phyloP scores from a whole-genome alignment of 2,888 invertebrate species.

The Nasonia oneida region DNA sequence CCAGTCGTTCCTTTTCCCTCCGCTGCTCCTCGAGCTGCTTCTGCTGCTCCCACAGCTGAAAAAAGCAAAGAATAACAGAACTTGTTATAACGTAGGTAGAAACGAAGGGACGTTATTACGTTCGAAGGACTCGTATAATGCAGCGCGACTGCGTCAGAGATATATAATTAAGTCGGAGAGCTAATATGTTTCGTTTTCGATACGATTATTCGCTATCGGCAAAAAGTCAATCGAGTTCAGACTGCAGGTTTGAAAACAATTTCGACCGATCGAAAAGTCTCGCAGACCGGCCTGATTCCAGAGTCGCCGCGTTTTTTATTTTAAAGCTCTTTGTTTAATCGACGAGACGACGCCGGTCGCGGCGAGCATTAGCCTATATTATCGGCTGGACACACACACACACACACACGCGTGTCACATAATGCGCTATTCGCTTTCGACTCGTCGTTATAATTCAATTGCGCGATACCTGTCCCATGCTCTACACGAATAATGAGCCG shows the following conservation, averaged over 20 bases:
- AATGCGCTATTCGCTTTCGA: slow-evolving; percentile 13
- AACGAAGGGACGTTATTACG: background rate
- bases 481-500: background rate
- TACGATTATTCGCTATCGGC: background rate
- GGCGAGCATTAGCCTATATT: background rate
- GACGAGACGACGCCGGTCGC: slow-evolving; percentile 22
- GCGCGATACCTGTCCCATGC: background rate
- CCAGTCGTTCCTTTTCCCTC: slow-evolving; percentile 90
- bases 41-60: slow-evolving; percentile 95
- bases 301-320: slow-evolving; percentile 17
- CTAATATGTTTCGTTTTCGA: too few relatives aligned
- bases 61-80: slow-evolving; percentile 63
- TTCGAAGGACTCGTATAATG: background rate
- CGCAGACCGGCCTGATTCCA: slow-evolving; percentile 1
- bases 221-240: too few relatives aligned
- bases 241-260: too few relatives aligned
- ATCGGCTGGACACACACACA: background rate
- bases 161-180: background rate
- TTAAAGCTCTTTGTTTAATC: slow-evolving; percentile 27
- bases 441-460: background rate
- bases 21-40: slow-evolving; percentile 90
- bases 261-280: background rate
- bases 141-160: background rate
- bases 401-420: background rate
- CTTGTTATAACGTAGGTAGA: too few relatives aligned